Evolutionary conservation across 2,888 invertebrate species (phyloP).

Genomic region (Oligia fasciuncula): DNA sequence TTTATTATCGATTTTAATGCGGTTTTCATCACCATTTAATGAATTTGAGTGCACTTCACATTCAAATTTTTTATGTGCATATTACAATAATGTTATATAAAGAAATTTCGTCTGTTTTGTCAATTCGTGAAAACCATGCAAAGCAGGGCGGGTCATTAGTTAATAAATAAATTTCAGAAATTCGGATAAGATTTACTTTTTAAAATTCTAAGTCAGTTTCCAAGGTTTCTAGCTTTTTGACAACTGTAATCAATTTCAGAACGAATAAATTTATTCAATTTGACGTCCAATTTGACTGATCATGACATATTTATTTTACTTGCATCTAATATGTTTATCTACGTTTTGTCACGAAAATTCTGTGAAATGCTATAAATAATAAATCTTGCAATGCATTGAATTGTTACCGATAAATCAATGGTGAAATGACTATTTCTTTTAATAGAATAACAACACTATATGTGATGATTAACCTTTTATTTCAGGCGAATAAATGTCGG

Average conservation of each 20-base stretch:
- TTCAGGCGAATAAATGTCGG: slow-evolving; percentile 12
- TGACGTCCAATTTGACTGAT: slow-evolving; percentile 1
- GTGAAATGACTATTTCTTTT: slow-evolving; percentile 33
- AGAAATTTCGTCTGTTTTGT: not conserved
- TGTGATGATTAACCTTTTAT: slow-evolving; percentile 15
- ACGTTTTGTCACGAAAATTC: not conserved
- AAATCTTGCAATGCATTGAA: not conserved
- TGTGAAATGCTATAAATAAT: not conserved
- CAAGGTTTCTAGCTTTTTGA: not conserved
- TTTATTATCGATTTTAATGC: not conserved
- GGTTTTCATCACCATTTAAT: not conserved
- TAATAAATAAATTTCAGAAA: not conserved
- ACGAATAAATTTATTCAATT: slow-evolving; percentile 7
- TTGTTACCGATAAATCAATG: not conserved
- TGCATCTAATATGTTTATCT: not conserved
- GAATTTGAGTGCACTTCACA: not conserved
- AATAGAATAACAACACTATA: slow-evolving; percentile 24
- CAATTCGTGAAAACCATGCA: not conserved
- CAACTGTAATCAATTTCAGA: slow-evolving; percentile 3
- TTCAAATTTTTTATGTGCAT: accelerated
- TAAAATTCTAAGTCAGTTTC: not conserved
- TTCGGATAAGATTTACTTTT: not conserved
- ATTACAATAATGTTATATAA: not conserved
- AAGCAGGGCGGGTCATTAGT: not conserved
- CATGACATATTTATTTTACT: not conserved